Evolutionary conservation across 1,140 invertebrate genomes (phyloP).

Genomic region (Dendroctonus valens): DNA sequence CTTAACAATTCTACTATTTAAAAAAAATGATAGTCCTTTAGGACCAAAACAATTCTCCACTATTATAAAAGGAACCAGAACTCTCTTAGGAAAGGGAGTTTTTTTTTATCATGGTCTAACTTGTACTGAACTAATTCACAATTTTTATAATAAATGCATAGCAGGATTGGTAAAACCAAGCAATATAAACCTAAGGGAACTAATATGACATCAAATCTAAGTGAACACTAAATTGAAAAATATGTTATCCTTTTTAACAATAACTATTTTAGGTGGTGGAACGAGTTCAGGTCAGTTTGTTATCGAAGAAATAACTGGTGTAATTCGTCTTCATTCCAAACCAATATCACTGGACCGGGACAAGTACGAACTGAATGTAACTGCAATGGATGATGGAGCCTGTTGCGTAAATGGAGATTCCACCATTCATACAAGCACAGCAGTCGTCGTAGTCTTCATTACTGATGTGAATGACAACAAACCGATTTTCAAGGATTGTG

Average conservation of each 20-base stretch:
- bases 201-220: background rate
- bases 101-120: no score
- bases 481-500: conserved; percentile 90
- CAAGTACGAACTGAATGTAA: conserved; percentile 93
- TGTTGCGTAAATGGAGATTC: conserved; percentile 84
- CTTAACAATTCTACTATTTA: no score
- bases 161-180: no score
- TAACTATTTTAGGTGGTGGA: conserved; percentile 60
- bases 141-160: no score
- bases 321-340: conserved; percentile 84
- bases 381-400: conserved; percentile 89
- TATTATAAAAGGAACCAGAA: no score
- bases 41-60: no score
- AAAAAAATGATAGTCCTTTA: no score
- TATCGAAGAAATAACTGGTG: conserved; percentile 93
- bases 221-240: background rate
- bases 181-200: background rate
- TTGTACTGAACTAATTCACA: no score
- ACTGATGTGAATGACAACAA: conserved; percentile 96
- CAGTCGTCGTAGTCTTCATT: conserved; percentile 95
- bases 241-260: background rate
- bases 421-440: conserved; percentile 87
- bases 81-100: no score
- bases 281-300: conserved; percentile 90
- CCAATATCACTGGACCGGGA: conserved; percentile 80